A percentile compares a stretch with the other conserved stretches of the same genome.
Evolutionary conservation across 2,888 invertebrate genomes (phyloP).

Genomic region (Leptopilina myrica): DNA sequence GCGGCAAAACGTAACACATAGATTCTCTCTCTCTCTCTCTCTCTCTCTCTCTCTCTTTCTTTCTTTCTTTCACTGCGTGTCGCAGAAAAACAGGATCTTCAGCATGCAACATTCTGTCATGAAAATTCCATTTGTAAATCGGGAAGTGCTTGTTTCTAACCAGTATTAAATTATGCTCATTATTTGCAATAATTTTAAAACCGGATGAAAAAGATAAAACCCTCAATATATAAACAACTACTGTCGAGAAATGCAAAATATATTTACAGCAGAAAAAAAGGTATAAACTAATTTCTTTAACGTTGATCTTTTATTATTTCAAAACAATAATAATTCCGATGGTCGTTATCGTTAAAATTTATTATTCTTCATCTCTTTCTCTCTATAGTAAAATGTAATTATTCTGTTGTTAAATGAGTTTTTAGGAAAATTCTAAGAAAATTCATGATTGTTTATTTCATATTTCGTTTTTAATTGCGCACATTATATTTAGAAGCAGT

Average conservation of each 20-base stretch:
- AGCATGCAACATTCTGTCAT: slow-evolving; percentile 34
- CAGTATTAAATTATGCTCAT: slow-evolving; percentile 35
- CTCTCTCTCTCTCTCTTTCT: neutral
- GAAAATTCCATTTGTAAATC: slow-evolving; percentile 31
- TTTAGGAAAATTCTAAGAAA: too few species aligned
- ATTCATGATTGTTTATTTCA: too few species aligned
- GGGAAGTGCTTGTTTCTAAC: slow-evolving; percentile 36
- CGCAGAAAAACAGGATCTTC: slow-evolving; percentile 34
- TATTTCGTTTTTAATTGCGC: too few species aligned
- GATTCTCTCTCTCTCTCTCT: neutral
- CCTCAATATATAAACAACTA: slow-evolving; percentile 1
- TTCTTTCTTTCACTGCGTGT: neutral
- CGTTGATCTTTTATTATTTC: slow-evolving; percentile 19
- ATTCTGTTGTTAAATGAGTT: too few species aligned
- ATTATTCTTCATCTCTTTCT: neutral
- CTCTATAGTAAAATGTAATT: neutral
- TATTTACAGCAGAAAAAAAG: too few species aligned
- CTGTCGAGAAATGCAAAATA: neutral
- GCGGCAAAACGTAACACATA: slow-evolving; percentile 27
- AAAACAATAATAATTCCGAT: neutral
- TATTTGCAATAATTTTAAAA: slow-evolving; percentile 27
- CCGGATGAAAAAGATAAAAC: slow-evolving; percentile 10
- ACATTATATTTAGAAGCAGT: too few species aligned
- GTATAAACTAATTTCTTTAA: slow-evolving; percentile 1
- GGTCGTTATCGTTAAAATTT: slow-evolving; percentile 22